Base-by-base conservation (phyloP, 2,113 vertebrate species). In the Lonchura striata region DNA sequence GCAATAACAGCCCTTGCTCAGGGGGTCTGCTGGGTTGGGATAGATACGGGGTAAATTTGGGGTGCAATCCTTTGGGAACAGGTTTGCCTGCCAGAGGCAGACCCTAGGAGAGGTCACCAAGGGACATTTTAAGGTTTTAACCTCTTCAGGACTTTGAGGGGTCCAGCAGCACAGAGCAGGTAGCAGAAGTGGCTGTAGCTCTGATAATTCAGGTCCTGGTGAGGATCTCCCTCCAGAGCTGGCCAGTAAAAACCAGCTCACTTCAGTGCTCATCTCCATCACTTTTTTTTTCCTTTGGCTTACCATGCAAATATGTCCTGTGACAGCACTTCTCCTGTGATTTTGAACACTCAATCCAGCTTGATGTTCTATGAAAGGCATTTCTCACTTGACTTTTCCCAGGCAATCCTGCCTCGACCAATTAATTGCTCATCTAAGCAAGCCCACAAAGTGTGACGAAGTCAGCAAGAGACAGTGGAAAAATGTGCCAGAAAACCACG, bases 341-440 rank as follows among this genome's bases (percentile, higher is more conserved):
- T 88, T 94, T 18, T 4, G 1, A 74, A 25, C 9, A 20, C 52
- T 39, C 46, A 63, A 60, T 88, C 68, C 71, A 92, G 50, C 76
- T 28, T 74, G 64, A 63, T 74, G 35, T 72, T 84, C 77, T 79
- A 21, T 11, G 60, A 92, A 95, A 88, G 42, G 47, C 54, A 70
- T 93, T 93, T 90, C 76, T 81, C 49, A 64, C 83, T 92, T 94
- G 68, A 33, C 41, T 94, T 89, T 91, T 95, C 64, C 47, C 71
- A 90, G 59, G 82, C 68, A 86, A 66, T 75, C 37, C 56, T 86
- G n/a, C 47, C 49, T 75, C 2, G 0, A 78, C 52, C 41, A 75
- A 56, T 91, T 81, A 90, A 84, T 68, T 82, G 79, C 88, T 95
- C 46, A 69, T 69, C 53, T 80, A 88, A 88, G 25, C 70, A 42